Evolutionary conservation across 1,140 invertebrate genomes (phyloP), one percentile per base, ranked within the genome.

Genomic region (Hyles euphorbiae): DNA sequence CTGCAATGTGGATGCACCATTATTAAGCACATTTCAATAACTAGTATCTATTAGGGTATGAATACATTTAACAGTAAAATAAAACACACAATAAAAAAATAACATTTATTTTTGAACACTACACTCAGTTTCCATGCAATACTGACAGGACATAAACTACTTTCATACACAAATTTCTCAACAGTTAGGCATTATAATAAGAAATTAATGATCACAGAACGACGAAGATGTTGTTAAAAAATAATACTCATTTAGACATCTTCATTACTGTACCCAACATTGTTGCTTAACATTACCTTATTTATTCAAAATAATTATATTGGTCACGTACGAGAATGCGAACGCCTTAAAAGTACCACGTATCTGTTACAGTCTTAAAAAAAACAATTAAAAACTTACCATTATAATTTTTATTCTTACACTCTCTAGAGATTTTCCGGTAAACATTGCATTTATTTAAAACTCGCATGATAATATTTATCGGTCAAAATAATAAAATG

Each of bases 21-120:
- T 22, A 22, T 22, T 22, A 1, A 22, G 22, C 22, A 22, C 22
- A 22, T 22, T 22, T 22, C 22, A 22, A 22, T 22, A 22, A 22
- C 22, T 22, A 22, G 22, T 22, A 2, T 22, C 22, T 22, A 22
- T 22, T 22, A 11, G 44, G 4, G 44, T 46, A 7, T 9, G 44
- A 9, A 46, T 46, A 9, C 3, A 46, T 46, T 46, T 46, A 10
- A 46, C 44, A 46, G 11, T 8, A 46, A 46, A 6, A 46, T 46
- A 66, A 62, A 70, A 8, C 11, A 50, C 55, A 49, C 60, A 22
- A 70, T 78, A 64, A 78, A 86, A 87, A 87, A 82, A 86, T 85
- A 87, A 81, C 76, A 86, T 86, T 85, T 88, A 85, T 85, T 84
- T 78, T 79, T 71, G 76, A 81, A 84, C 81, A 77, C 78, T 79